Base-by-base conservation (phyloP, 2,113 vertebrate genomes). In the Phainopepla nitens region DNA sequence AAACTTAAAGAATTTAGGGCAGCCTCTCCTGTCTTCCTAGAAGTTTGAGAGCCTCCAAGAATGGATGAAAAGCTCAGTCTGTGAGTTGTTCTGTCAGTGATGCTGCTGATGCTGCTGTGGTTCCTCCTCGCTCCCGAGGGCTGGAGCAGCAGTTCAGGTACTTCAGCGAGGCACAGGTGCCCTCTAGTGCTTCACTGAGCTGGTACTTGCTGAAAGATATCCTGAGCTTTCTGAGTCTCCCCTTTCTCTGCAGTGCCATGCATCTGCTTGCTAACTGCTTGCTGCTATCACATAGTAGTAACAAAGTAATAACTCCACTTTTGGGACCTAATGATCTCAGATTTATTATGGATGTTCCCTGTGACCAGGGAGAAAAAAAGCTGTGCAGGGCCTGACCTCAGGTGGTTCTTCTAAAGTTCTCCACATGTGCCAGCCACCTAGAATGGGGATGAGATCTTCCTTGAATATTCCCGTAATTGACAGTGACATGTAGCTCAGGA, bases 131-230 rank as follows among this genome's bases (percentile, higher is more conserved):
- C 58, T 90, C 27, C 25, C 1, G 9, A 18, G 35, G n/a, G 4
- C 68, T 71, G 42, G 10, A 33, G 33, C 51, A 44, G 68, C 53
- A n/a, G 25, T 17, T 31, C 66, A 47, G 50, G 54, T 69, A 13
- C 35, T 89, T 61, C 33, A 47, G 71, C 17, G 68, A 57, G 49
- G 36, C 82, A 4, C 9, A 94, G 88, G 51, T 96, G 96, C 93
- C 96, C 93, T 93, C 93, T 96, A 95, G 96, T 95, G 96, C 72
- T n/a, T 56, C 47, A 13, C 31, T 69, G 53, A 69, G 21, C 70
- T 45, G 31, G 15, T 77, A 7, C 50, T 44, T 36, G 24, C 47
- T 60, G 33, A n/a, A 54, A 60, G 41, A 20, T 27, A 8, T 0
- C 24, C 27, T 31, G 33, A 62, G 42, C 53, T 62, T 77, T 80